These are phyloP conservation scores for Coregonus suidteri DNA, from an alignment of 2,797 vertebrate species.

Conservation along the genomic window DNA sequence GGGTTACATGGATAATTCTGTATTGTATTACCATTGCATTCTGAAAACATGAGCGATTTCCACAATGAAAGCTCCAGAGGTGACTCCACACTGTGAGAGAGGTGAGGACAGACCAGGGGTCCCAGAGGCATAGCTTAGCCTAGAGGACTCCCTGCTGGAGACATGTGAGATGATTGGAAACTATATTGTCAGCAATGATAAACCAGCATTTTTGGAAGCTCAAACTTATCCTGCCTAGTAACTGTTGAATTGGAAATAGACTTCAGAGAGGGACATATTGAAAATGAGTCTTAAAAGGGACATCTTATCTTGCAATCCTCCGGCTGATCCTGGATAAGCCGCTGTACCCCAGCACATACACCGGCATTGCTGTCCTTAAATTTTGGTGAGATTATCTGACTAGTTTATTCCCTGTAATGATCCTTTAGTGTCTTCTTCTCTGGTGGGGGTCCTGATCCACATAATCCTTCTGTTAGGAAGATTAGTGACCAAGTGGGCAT, in stretches of 20 bases:
- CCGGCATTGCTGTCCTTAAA: background rate
- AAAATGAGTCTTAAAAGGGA: background rate
- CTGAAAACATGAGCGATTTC: background rate
- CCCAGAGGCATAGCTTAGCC: conserved; percentile 42
- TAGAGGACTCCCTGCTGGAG: conserved; percentile 64
- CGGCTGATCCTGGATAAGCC: background rate
- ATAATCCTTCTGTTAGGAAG: background rate
- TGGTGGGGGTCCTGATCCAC: background rate
- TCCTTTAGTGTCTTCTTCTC: background rate
- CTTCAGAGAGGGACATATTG: background rate
- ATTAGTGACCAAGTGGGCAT: background rate
- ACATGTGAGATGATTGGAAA: conserved; percentile 28
- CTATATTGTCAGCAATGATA: background rate
- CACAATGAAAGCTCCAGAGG: background rate
- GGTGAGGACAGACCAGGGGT: conserved; percentile 15
- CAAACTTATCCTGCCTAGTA: too few relatives aligned
- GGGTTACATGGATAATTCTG: background rate
- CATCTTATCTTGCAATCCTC: background rate
- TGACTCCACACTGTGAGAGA: background rate
- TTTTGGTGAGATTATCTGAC: background rate
- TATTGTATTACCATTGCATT: background rate
- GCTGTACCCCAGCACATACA: background rate
- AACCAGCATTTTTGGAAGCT: too few relatives aligned
- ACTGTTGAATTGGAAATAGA: too few relatives aligned
- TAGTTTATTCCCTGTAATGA: background rate